Evolutionary conservation across 2,113 vertebrate genomes (phyloP).

Genomic region (Pterophyllum scalare): DNA sequence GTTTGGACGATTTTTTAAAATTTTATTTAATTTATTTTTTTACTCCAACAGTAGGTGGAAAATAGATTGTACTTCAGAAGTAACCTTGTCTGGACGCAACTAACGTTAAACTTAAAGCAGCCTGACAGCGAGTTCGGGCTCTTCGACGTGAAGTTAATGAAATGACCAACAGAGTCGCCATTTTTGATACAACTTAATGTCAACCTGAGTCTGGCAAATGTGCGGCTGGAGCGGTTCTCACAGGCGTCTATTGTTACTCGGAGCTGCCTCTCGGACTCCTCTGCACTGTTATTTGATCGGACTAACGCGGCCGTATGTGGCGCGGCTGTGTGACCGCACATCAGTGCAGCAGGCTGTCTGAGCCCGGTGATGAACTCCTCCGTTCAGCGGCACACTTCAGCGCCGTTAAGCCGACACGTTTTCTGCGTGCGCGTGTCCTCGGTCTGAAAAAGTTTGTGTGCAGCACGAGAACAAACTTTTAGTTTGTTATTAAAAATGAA

Average conservation of each 20-base stretch:
- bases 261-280: neutral
- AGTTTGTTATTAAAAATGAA: conserved; percentile 38
- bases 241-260: conserved; percentile 29
- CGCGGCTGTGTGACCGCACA: neutral
- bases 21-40: neutral
- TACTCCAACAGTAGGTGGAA: neutral
- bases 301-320: neutral
- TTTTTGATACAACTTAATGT: conserved; percentile 36
- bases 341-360: neutral
- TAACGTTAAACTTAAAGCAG: conserved; percentile 40
- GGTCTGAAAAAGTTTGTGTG: conserved; percentile 50
- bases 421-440: neutral
- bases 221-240: neutral
- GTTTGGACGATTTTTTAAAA: conserved; percentile 15
- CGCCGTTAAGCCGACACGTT: conserved; percentile 5
- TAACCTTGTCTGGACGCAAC: conserved; percentile 33
- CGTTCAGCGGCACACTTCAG: neutral
- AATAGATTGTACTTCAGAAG: conserved; percentile 16
- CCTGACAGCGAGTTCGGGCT: neutral
- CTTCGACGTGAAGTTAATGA: neutral
- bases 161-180: conserved; percentile 29
- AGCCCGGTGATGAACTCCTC: neutral
- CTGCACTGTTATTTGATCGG: neutral
- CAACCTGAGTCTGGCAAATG: neutral
- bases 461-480: conserved; percentile 11